Base-by-base conservation (phyloP, 1,140 invertebrate species). In the Papilio helenus region DNA sequence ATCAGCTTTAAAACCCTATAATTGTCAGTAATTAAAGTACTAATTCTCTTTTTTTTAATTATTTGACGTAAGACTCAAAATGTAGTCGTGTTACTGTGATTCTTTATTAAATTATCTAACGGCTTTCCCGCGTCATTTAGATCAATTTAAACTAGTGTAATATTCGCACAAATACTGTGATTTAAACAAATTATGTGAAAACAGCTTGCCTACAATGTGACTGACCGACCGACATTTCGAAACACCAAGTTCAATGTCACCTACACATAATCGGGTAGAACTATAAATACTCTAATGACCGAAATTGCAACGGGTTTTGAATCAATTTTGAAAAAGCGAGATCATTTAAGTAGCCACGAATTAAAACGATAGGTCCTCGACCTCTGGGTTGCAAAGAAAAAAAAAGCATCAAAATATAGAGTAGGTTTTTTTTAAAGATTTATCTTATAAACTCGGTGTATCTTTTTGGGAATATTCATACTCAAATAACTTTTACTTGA, bases 201-300 rank as follows among this genome's bases (percentile, higher is more conserved):
- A 29, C 12, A 29, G 14, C 23, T 65, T 65, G 3, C 23, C 5
- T 65, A 29, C 26, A 68, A 68, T 68, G 61, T 68, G 26, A 68
- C 3, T 68, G 61, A 68, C 26, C 61, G 26, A 68, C 26, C 61
- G 26, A 68, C 61, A 68, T 68, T 68, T 68, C 61, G 5, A 29
- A 29, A 29, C 23, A 68, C 3, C 61, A 68, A 68, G 61, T 68
- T 68, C 61, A 68, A 68, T 68, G 26, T 68, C 61, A 68, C 61
- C 61, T 68, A 29, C 26, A 68, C 0, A 26, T 29, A 34, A 34
- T 68, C 26, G 12, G 14, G 3, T 29, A 29, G 3, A 68, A 68
- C 34, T 26, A 29, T 61, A 26, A 61, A 61, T 29, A 14, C 58
- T 26, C 58, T 61, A 29, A 61, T 68, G 26, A 68, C 61, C 61